phyloP scores from a whole-genome alignment of 2,797 vertebrate genomes.

The Megalops cyprinoides region DNA sequence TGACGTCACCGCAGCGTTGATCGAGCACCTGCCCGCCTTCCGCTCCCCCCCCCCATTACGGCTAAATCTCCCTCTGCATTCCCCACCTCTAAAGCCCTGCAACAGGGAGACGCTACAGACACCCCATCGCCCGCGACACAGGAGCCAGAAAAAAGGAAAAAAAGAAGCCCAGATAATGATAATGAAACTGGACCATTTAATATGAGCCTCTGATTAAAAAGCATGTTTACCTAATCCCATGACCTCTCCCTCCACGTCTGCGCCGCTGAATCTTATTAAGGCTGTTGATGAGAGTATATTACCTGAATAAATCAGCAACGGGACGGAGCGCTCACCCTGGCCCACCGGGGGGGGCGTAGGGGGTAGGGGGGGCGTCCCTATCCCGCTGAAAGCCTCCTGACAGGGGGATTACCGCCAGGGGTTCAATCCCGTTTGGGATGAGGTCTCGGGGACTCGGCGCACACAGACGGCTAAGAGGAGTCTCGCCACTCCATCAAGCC shows the following conservation, averaged over 20 bases:
- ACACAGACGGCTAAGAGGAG: neutral
- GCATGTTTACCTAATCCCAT: slow-evolving; percentile 44
- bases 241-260: slow-evolving; percentile 26
- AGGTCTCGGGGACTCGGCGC: neutral
- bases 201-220: slow-evolving; percentile 53
- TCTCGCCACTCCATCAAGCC: neutral
- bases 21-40: neutral
- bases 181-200: slow-evolving; percentile 45
- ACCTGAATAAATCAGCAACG: slow-evolving; percentile 41
- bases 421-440: slow-evolving; percentile 29
- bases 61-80: slow-evolving; percentile 5
- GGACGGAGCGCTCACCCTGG: neutral
- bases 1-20: neutral
- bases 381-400: slow-evolving; percentile 1
- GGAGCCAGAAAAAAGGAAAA: slow-evolving; percentile 21
- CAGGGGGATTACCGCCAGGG: slow-evolving; percentile 25
- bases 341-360: neutral
- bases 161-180: slow-evolving; percentile 37
- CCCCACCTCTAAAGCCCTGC: neutral
- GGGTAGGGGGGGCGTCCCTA: neutral
- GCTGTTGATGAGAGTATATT: slow-evolving; percentile 48
- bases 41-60: slow-evolving; percentile 1
- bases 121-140: slow-evolving; percentile 21
- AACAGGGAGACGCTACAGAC: neutral
- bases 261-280: slow-evolving; percentile 41